Percentiles rank a stretch among this genome's conserved stretches.
Evolutionary conservation across 2,797 vertebrate species (phyloP).

Genomic region (Meriones psammophilus): DNA sequence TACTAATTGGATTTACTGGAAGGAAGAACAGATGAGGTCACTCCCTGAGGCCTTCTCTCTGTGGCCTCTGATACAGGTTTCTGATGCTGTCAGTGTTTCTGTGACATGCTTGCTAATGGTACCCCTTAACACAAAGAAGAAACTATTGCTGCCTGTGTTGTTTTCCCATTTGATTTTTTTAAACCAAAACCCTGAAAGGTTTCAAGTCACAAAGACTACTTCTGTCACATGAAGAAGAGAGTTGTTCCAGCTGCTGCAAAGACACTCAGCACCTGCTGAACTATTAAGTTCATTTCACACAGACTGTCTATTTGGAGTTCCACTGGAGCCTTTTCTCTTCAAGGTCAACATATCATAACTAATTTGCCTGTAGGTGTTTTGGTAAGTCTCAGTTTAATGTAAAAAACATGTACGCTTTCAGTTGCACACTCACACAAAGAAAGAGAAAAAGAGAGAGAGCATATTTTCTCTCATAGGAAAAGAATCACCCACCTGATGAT

Average conservation of each 20-base stretch:
- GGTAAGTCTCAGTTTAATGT: not conserved
- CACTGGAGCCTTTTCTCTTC: not conserved
- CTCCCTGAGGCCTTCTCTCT: not conserved
- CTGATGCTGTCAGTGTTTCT: not conserved
- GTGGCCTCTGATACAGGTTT: not conserved
- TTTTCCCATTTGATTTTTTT: not conserved
- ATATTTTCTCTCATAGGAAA: constrained; percentile 22
- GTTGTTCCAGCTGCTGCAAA: constrained; percentile 12
- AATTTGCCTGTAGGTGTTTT: not conserved
- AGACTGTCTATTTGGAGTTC: not conserved
- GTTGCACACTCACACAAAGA: not conserved
- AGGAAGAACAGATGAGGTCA: not conserved
- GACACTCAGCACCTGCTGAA: not conserved
- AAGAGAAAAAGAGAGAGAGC: not conserved
- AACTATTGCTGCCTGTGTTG: not conserved
- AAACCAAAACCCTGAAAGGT: not conserved
- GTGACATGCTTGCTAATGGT: not conserved
- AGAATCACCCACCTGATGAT: not conserved
- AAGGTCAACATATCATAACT: not conserved
- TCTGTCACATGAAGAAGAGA: not conserved
- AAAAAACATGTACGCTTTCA: not conserved
- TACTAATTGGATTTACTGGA: not conserved
- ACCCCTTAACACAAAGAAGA: not conserved
- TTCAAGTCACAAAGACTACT: not conserved
- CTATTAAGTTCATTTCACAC: constrained; percentile 35